These are phyloP conservation scores for Cephalopterus ornatus DNA, from an alignment of 2,113 vertebrate genomes.

Conservation along the genomic window DNA sequence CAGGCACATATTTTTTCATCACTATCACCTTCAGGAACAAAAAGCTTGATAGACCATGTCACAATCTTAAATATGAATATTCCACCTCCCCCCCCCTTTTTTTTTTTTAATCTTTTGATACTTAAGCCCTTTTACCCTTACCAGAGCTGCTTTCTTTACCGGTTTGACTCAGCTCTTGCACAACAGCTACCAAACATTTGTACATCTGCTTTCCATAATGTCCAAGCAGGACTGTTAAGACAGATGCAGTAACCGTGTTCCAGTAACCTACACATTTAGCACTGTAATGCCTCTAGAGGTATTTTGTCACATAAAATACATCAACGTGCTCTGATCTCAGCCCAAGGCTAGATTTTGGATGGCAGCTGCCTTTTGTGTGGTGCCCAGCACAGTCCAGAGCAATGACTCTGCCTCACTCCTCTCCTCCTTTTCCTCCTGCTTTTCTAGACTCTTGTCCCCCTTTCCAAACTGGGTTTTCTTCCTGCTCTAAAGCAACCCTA, in stretches of 20 bases:
- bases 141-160: not conserved
- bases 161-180: not conserved
- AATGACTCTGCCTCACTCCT: not conserved
- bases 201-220: conserved; percentile 34
- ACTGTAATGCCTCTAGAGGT: not conserved
- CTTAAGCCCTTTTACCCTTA: not conserved
- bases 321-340: not conserved
- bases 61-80: not conserved
- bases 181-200: not conserved
- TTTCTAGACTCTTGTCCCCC: not conserved
- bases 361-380: not conserved
- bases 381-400: not conserved
- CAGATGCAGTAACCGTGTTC: accelerated
- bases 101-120: not conserved
- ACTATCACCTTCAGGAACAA: not conserved
- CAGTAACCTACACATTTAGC: not conserved
- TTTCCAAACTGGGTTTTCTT: not conserved
- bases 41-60: not conserved
- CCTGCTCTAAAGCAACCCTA: not conserved
- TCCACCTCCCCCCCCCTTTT: no score
- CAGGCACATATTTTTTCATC: not conserved
- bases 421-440: not conserved
- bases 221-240: not conserved
- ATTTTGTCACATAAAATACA: conserved; percentile 5
- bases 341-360: not conserved